Evolutionary conservation across 2,113 vertebrate genomes (phyloP).

Genomic region (Carassius gibelio): DNA sequence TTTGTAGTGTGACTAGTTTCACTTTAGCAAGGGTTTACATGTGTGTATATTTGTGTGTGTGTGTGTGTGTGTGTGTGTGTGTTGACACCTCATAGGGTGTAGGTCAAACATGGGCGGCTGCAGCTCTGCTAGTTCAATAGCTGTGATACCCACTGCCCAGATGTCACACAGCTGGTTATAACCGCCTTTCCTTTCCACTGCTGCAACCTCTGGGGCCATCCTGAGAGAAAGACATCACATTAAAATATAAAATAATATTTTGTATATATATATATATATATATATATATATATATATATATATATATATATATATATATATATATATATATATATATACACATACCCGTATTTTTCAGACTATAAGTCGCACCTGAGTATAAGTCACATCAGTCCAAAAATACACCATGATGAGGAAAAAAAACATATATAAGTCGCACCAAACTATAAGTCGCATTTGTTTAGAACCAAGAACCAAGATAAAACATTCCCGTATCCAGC

Average conservation of each 20-base stretch:
- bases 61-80: background rate
- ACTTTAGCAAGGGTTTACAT: background rate
- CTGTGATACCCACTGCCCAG: conserved; percentile 62
- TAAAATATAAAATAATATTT: background rate
- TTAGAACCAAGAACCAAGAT: too few species aligned
- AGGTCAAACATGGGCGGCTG: conserved; percentile 66
- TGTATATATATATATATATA: too few species aligned
- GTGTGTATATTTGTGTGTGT: background rate
- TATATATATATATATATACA: too few species aligned
- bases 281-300: too few species aligned
- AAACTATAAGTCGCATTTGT: too few species aligned
- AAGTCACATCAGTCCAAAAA: too few species aligned
- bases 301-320: too few species aligned
- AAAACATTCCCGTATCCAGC: too few species aligned
- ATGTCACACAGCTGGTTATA: conserved; percentile 76
- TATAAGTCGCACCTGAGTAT: too few species aligned
- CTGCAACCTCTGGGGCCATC: conserved; percentile 79
- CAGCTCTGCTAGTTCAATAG: conserved; percentile 63
- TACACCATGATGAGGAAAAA: too few species aligned
- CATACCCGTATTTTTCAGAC: too few species aligned
- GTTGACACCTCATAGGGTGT: conserved; percentile 61
- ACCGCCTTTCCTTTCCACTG: conserved; percentile 78
- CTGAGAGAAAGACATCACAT: conserved; percentile 54
- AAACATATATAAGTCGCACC: too few species aligned
- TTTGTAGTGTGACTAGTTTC: background rate